Percentiles rank a stretch among this genome's conserved stretches.
These are phyloP conservation scores for Penaeus monodon DNA, from an alignment of 2,888 invertebrate species.

Conservation along the genomic window DNA sequence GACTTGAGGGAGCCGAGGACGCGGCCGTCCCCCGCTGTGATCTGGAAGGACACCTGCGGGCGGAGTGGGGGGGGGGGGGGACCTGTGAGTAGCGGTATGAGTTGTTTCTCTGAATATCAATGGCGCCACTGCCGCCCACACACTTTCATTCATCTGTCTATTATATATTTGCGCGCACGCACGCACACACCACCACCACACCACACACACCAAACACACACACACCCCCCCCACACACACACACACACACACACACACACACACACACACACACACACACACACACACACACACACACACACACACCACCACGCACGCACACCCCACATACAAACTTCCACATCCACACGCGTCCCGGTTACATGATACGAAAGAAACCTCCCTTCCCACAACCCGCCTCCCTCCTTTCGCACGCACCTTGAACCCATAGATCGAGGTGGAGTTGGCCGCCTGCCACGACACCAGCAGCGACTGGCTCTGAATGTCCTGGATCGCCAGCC, in stretches of 20 bases:
- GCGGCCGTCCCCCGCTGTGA: slow-evolving; percentile 57
- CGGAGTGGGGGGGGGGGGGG: not conserved
- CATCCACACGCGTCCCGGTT: too few species aligned
- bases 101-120: not conserved
- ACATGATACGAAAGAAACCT: too few species aligned
- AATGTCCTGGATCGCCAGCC: slow-evolving; percentile 62
- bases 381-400: too few species aligned
- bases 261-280: not conserved
- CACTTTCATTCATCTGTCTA: too few species aligned
- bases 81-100: too few species aligned
- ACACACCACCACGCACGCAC: not conserved
- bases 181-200: not conserved
- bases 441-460: slow-evolving; percentile 87
- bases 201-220: not conserved
- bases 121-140: not conserved
- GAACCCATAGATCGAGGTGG: slow-evolving; percentile 83
- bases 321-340: too few species aligned
- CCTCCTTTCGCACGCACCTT: slow-evolving; percentile 76
- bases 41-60: slow-evolving; percentile 52
- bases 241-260: slow-evolving; percentile 9
- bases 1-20: slow-evolving; percentile 77
- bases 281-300: not conserved
- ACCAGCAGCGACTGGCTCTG: slow-evolving; percentile 65
- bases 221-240: slow-evolving; percentile 4
- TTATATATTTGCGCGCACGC: not conserved